These are phyloP conservation scores for Heliconius cydno DNA, from an alignment of 2,888 invertebrate species.

Conservation along the genomic window DNA sequence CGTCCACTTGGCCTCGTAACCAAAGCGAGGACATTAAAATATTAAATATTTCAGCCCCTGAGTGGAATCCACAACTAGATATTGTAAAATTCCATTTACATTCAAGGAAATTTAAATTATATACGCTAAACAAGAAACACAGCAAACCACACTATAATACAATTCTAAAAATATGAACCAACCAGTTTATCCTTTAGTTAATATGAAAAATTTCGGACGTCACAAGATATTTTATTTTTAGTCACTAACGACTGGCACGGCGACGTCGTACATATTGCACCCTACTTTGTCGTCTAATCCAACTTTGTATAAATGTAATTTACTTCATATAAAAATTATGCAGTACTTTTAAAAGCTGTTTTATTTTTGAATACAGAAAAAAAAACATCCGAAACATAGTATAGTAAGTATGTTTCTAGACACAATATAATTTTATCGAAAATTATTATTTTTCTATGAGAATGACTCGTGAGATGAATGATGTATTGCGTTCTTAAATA, in stretches of 20 bases:
- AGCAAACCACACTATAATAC: neutral
- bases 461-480: too few species aligned
- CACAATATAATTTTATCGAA: neutral
- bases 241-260: neutral
- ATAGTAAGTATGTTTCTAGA: neutral
- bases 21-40: too few species aligned
- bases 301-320: neutral
- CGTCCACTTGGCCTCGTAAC: too few species aligned
- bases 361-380: neutral
- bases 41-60: too few species aligned
- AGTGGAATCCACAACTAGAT: too few species aligned
- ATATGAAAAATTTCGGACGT: conserved; percentile 6
- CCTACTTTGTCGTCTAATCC: neutral
- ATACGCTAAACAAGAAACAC: too few species aligned
- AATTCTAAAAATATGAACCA: conserved; percentile 2
- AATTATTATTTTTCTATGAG: too few species aligned
- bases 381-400: neutral
- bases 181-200: conserved; percentile 17
- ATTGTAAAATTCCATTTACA: too few species aligned
- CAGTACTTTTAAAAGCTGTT: neutral
- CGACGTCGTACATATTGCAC: conserved; percentile 1
- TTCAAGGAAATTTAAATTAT: too few species aligned
- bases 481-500: too few species aligned
- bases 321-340: neutral
- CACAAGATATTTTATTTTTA: conserved; percentile 8